A percentile compares a stretch with the other conserved stretches of the same genome.
phyloP scores from a whole-genome alignment of 2,113 vertebrate genomes.

The Meriones unguiculatus region DNA sequence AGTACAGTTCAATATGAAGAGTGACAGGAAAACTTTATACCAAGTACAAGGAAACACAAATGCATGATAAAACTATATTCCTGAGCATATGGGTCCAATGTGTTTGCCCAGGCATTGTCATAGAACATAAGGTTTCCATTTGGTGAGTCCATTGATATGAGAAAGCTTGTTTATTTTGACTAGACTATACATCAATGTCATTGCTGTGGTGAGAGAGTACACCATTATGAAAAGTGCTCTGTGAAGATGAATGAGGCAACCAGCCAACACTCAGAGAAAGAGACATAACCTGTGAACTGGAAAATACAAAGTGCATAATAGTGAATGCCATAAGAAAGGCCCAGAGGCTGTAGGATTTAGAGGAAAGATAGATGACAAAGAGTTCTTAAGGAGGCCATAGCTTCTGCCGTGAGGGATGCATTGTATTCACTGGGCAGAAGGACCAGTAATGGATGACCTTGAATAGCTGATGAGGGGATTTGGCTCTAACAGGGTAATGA shows the following conservation, averaged over 20 bases:
- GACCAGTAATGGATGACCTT: neutral
- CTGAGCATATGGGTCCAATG: neutral
- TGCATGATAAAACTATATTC: fast-evolving
- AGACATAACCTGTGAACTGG: neutral
- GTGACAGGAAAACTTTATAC: neutral
- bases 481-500: neutral
- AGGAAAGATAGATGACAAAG: neutral
- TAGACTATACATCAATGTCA: neutral
- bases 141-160: neutral
- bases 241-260: neutral
- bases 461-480: neutral
- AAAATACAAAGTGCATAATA: neutral
- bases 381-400: neutral
- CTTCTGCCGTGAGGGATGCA: neutral
- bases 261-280: neutral
- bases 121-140: neutral
- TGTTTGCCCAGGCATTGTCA: no score
- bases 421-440: neutral
- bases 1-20: neutral
- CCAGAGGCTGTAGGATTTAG: neutral
- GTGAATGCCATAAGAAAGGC: neutral
- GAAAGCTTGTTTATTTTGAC: conserved; percentile 53
- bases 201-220: neutral
- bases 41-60: no score
- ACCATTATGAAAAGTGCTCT: neutral